Conservation (phyloP, 2,113 vertebrate genomes). For the Pygathrix nemaeus region DNA sequence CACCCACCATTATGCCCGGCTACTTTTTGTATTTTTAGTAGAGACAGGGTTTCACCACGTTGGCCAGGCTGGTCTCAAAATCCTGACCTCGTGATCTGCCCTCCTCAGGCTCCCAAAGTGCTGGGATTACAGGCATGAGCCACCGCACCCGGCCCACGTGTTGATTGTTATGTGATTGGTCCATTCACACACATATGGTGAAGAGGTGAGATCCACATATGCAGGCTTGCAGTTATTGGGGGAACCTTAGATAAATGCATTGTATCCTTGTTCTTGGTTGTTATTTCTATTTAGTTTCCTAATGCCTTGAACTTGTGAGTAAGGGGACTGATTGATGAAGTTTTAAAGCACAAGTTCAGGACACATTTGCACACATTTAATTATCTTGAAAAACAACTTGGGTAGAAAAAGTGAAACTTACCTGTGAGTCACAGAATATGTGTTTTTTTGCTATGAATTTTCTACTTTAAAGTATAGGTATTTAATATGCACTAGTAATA, state of each 20-base stretch:
- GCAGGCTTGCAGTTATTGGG: neutral
- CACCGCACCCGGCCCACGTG: rapidly evolving
- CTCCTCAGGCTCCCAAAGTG: no score
- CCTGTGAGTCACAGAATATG: neutral
- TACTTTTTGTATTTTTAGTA: no score
- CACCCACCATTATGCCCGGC: no score
- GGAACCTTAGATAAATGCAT: neutral
- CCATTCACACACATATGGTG: neutral
- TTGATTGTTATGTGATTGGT: neutral
- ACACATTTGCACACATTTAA: neutral
- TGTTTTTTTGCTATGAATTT: neutral
- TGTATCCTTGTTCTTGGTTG: neutral
- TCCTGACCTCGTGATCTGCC: no score
- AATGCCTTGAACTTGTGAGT: neutral
- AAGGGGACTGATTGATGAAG: neutral
- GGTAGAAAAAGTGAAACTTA: neutral
- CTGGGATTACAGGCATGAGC: no score
- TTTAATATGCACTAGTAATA: neutral
- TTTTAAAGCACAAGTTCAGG: neutral
- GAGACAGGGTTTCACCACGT: no score
- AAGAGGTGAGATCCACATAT: rapidly evolving
- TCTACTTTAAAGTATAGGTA: neutral
- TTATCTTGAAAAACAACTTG: neutral
- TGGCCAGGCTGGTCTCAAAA: no score
- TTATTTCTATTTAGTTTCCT: neutral